These are phyloP conservation scores for Uromys caudimaculatus DNA, from an alignment of 2,797 vertebrate genomes.

Conservation along the genomic window DNA sequence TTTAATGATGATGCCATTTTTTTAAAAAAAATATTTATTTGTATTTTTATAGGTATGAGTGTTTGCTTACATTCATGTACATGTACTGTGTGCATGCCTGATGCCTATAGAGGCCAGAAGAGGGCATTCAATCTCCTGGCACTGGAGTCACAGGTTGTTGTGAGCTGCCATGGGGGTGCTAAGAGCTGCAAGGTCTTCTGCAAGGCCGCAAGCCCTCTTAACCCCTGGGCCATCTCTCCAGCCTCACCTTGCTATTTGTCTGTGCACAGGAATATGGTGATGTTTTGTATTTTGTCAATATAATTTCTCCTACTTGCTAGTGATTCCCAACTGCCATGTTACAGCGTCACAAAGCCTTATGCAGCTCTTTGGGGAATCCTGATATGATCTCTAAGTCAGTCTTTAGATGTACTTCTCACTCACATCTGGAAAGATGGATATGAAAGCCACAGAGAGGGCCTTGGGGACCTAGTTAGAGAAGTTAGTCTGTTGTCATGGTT, in stretches of 20 bases:
- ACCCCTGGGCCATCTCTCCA: neutral
- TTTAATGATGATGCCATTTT: slow-evolving; percentile 36
- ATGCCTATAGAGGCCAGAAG: neutral
- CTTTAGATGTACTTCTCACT: slow-evolving; percentile 8
- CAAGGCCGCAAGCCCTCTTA: neutral
- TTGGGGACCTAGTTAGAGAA: neutral
- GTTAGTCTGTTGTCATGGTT: neutral
- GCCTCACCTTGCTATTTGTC: neutral
- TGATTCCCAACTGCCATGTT: neutral
- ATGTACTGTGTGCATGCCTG: neutral
- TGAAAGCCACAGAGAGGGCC: neutral
- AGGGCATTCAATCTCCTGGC: neutral
- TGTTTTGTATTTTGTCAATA: slow-evolving; percentile 40
- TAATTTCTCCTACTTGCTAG: slow-evolving; percentile 51
- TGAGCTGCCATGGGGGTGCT: neutral
- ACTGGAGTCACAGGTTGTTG: neutral
- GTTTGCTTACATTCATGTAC: neutral
- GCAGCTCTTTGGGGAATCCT: neutral
- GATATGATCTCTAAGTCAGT: neutral
- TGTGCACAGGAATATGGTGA: neutral
- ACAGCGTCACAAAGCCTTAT: neutral
- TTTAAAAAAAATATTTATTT: neutral
- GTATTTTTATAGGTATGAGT: neutral
- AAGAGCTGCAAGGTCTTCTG: neutral
- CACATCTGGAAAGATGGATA: neutral